Evolutionary conservation across 1,140 invertebrate genomes (phyloP).

Genomic region (Drosophila kanapiae): DNA sequence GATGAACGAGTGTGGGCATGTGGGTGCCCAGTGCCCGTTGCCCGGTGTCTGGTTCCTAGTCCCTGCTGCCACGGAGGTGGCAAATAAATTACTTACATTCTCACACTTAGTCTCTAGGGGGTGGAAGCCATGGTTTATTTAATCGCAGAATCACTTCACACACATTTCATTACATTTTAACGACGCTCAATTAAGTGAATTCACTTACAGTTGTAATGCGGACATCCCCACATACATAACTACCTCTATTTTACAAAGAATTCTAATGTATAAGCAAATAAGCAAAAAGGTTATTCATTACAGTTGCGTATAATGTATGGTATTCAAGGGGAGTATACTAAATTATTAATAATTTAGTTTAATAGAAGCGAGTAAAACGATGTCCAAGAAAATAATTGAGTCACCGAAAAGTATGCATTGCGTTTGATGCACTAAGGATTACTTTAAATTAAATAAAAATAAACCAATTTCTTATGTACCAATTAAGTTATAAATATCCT

Average conservation of each 20-base stretch:
- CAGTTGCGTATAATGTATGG: background rate
- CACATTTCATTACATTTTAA: slow-evolving; percentile 22
- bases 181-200: slow-evolving; percentile 20
- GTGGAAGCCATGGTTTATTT: slow-evolving; percentile 9
- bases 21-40: slow-evolving; percentile 18
- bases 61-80: slow-evolving; percentile 6
- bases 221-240: background rate
- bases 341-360: background rate
- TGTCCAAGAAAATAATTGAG: too few relatives aligned
- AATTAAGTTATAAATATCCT: background rate
- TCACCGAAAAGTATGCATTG: background rate
- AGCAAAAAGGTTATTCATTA: background rate
- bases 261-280: background rate
- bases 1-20: slow-evolving; percentile 26
- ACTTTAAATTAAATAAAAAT: background rate
- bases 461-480: too few relatives aligned
- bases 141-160: slow-evolving; percentile 19
- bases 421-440: too few relatives aligned
- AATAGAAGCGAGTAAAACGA: background rate
- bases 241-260: background rate
- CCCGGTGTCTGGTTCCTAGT: background rate
- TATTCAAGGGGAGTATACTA: background rate
- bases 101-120: slow-evolving; percentile 20
- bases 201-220: slow-evolving; percentile 21
- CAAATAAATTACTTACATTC: slow-evolving; percentile 31